These are phyloP conservation scores for Bembecia ichneumoniformis DNA, from an alignment of 2,888 invertebrate species.

Conservation along the genomic window DNA sequence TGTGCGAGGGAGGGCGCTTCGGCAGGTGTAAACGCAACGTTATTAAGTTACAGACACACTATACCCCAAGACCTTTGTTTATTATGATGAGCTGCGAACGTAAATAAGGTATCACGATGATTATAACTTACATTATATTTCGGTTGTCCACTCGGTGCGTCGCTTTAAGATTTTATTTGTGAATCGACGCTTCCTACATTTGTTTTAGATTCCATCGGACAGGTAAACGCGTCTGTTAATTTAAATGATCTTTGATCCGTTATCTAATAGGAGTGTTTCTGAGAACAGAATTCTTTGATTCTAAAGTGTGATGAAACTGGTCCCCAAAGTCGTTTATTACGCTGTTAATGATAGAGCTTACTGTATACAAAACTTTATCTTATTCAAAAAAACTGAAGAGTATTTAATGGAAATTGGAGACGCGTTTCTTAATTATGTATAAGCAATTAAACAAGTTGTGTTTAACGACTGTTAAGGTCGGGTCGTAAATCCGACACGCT, in stretches of 20 bases:
- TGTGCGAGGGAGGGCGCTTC: conserved; percentile 32
- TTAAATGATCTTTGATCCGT: conserved; percentile 53
- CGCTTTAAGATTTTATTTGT: conserved; percentile 14
- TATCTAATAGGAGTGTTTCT: conserved; percentile 60
- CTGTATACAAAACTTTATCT: conserved; percentile 29
- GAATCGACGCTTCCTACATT: conserved; percentile 12
- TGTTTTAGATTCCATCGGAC: conserved; percentile 21
- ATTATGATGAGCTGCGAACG: conserved; percentile 34
- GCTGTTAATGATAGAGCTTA: conserved; percentile 44
- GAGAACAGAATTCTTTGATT: conserved; percentile 45
- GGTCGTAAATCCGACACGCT: too few species aligned
- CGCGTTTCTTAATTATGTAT: not conserved
- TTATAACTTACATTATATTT: conserved; percentile 16
- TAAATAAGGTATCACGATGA: conserved; percentile 40
- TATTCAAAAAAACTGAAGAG: conserved; percentile 1
- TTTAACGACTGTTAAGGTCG: too few species aligned
- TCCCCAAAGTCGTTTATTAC: conserved; percentile 38
- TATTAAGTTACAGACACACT: conserved; percentile 56
- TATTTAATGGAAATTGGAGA: not conserved
- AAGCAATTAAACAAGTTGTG: too few species aligned
- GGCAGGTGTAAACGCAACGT: conserved; percentile 51
- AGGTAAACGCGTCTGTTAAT: conserved; percentile 43
- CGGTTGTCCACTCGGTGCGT: conserved; percentile 9
- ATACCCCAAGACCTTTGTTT: conserved; percentile 41
- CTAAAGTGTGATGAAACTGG: conserved; percentile 35